A percentile compares a stretch with the other conserved stretches of the same genome.
Evolutionary conservation across 2,888 invertebrate genomes (phyloP).

Genomic region (Cosmorhoe ocellata): DNA sequence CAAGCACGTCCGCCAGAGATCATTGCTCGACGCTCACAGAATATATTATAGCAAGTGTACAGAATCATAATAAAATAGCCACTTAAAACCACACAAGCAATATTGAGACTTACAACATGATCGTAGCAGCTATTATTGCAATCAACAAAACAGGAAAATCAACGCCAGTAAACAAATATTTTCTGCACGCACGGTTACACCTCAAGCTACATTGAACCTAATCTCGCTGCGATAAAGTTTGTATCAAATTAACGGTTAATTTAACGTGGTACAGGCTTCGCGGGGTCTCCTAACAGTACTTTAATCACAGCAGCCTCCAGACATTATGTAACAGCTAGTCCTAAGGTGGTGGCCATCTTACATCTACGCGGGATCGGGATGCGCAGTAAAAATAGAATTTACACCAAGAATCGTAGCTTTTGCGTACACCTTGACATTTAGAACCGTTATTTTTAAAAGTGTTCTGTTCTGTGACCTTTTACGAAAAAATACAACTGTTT

Average conservation of each 20-base stretch:
- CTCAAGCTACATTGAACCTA: neutral
- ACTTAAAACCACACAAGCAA: neutral
- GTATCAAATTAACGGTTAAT: neutral
- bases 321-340: slow-evolving; percentile 77
- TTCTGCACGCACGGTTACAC: neutral
- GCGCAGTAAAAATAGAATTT: slow-evolving; percentile 25
- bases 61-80: neutral
- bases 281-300: slow-evolving; percentile 81
- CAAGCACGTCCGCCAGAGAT: slow-evolving; percentile 71
- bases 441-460: slow-evolving; percentile 1
- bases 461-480: too few relatives aligned
- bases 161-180: neutral
- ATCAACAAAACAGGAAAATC: neutral
- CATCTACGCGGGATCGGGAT: slow-evolving; percentile 58
- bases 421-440: slow-evolving; percentile 14
- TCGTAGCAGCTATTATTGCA: neutral
- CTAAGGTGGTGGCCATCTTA: slow-evolving; percentile 60
- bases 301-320: slow-evolving; percentile 66
- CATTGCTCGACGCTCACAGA: slow-evolving; percentile 56
- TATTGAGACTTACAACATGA: neutral
- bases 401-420: neutral
- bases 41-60: neutral
- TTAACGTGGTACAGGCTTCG: slow-evolving; percentile 13
- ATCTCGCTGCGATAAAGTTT: neutral
- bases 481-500: too few relatives aligned